phyloP scores from a whole-genome alignment of 2,888 invertebrate species.

The Oconnorella tubifera region DNA sequence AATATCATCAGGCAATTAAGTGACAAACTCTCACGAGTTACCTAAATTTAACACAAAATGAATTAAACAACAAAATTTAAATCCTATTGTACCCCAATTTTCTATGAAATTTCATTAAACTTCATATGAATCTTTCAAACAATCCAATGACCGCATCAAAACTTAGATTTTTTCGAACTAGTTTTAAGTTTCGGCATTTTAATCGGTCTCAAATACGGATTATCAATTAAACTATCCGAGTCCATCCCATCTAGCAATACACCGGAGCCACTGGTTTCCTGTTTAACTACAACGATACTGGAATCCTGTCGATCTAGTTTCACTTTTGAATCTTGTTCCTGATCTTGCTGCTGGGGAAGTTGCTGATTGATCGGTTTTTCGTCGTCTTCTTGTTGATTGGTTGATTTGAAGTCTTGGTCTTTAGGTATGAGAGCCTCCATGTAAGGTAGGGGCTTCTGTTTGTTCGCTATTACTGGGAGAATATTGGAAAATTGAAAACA shows the following conservation, averaged over 20 bases:
- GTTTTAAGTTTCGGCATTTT: constrained; percentile 52
- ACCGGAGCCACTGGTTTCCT: neutral
- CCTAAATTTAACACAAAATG: too few species aligned
- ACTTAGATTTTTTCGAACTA: constrained; percentile 3
- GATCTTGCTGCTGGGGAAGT: neutral
- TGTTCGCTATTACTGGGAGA: constrained; percentile 78
- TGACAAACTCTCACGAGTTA: too few species aligned
- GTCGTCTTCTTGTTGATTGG: constrained; percentile 26
- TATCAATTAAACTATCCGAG: constrained; percentile 60
- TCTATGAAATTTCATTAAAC: too few species aligned
- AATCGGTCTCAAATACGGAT: constrained; percentile 68
- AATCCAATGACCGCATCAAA: neutral
- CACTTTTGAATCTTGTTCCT: neutral
- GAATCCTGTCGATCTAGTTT: constrained; percentile 6
- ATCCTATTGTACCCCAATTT: too few species aligned
- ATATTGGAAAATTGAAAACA: constrained; percentile 4
- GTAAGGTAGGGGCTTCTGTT: constrained; percentile 75
- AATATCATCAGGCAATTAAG: too few species aligned
- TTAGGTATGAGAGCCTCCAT: constrained; percentile 80
- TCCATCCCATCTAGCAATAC: constrained; percentile 40
- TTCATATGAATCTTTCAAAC: too few species aligned
- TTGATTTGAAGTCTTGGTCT: constrained; percentile 82
- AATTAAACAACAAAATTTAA: too few species aligned
- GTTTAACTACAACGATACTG: neutral
- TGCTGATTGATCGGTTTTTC: constrained; percentile 8